A percentile compares a stretch with the other conserved stretches of the same genome.
phyloP scores from a whole-genome alignment of 2,888 invertebrate species.

The Platerodrilus igneus region DNA sequence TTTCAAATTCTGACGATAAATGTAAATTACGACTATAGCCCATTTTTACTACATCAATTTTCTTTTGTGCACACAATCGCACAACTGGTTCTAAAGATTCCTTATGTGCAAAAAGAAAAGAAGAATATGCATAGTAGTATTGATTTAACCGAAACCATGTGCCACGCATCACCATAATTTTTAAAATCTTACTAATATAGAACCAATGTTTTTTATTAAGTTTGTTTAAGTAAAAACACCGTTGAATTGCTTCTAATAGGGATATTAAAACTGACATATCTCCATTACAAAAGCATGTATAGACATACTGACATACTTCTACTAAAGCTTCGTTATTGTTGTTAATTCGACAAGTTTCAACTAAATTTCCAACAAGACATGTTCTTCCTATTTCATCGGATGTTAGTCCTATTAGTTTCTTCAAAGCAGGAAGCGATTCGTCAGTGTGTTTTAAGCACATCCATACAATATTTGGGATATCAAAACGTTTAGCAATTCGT shows the following conservation, averaged over 20 bases:
- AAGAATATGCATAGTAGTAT: too few relatives aligned
- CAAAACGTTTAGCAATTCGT: background rate
- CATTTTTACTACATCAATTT: too few relatives aligned
- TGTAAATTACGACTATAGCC: background rate
- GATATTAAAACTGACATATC: background rate
- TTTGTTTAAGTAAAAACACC: slow-evolving; percentile 1
- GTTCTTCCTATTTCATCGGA: slow-evolving; percentile 6
- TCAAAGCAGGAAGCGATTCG: slow-evolving; percentile 10
- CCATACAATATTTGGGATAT: slow-evolving; percentile 6
- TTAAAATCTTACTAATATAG: slow-evolving; percentile 7
- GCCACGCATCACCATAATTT: too few relatives aligned
- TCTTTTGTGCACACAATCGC: too few relatives aligned
- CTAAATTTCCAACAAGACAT: slow-evolving; percentile 6
- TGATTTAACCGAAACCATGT: too few relatives aligned
- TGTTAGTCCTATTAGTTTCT: slow-evolving; percentile 6
- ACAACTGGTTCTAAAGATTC: too few relatives aligned
- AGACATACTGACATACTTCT: slow-evolving; percentile 9
- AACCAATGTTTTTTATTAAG: slow-evolving; percentile 11
- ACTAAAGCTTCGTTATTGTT: slow-evolving; percentile 2
- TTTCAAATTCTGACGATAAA: slow-evolving; percentile 8
- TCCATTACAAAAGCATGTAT: slow-evolving; percentile 10
- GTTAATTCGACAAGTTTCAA: slow-evolving; percentile 16
- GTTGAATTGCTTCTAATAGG: slow-evolving; percentile 1
- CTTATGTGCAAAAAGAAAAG: too few relatives aligned
- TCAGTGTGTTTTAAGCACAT: slow-evolving; percentile 6